Conservation (phyloP, 2,797 vertebrate genomes). For the Lacerta viridis region DNA sequence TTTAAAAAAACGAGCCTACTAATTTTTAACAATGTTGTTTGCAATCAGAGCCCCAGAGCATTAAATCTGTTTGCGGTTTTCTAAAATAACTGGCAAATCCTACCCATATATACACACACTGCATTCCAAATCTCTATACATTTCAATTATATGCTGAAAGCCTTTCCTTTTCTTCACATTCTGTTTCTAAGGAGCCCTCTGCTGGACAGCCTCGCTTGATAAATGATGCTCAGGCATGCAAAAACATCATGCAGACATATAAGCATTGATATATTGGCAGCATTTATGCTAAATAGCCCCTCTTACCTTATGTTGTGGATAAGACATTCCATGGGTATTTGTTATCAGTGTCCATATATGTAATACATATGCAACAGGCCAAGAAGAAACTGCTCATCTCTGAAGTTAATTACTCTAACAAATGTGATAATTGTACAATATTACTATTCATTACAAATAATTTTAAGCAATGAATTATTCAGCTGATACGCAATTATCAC, state of each 20-base stretch:
- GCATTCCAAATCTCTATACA: constrained; percentile 67
- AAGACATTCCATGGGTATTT: constrained; percentile 60
- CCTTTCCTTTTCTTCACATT: constrained; percentile 68
- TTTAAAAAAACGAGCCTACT: constrained; percentile 20
- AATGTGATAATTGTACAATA: constrained; percentile 72
- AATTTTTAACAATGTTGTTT: constrained; percentile 43
- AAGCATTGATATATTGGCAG: constrained; percentile 51
- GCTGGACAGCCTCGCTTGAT: constrained; percentile 77
- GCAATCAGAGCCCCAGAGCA: constrained; percentile 11
- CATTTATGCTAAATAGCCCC: constrained; percentile 57
- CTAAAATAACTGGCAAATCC: constrained; percentile 54
- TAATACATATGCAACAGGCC: constrained; percentile 66
- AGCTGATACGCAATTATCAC: constrained; percentile 72
- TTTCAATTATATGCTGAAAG: constrained; percentile 70
- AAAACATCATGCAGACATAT: constrained; percentile 49
- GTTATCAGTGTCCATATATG: constrained; percentile 62
- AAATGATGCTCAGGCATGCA: neutral
- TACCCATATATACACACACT: neutral
- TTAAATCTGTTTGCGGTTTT: constrained; percentile 51
- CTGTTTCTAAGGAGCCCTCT: constrained; percentile 87
- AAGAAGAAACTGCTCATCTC: constrained; percentile 74
- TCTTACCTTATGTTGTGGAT: constrained; percentile 52
- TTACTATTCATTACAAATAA: constrained; percentile 74
- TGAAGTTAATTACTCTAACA: constrained; percentile 68
- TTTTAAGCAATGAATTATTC: constrained; percentile 79